Conservation (phyloP, 2,888 invertebrate species). For the Steromphala cineraria region DNA sequence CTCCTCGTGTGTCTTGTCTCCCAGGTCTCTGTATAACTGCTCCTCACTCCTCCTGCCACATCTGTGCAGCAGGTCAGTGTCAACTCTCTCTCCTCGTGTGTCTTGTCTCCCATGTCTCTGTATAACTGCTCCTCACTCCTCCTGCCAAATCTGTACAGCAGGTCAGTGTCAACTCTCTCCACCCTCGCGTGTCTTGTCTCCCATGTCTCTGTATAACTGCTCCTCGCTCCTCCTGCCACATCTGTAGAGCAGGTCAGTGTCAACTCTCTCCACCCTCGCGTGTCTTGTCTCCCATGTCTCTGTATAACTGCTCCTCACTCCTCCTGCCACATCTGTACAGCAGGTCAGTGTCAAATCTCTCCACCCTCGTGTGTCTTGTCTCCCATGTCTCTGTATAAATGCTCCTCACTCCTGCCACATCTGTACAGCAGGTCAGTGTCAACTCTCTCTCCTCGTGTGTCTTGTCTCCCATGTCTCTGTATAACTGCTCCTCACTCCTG, state of each 20-base stretch:
- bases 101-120: no score
- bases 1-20: no score
- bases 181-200: no score
- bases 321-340: constrained; percentile 99
- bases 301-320: constrained; percentile 99
- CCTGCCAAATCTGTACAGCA: constrained; percentile 99
- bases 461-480: no score
- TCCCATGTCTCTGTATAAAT: no score
- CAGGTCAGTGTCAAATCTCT: constrained; percentile 77
- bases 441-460: no score
- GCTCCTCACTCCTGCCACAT: constrained; percentile 99
- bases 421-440: constrained; percentile 87
- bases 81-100: no score
- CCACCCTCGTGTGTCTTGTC: no score
- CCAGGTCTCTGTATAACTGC: no score
- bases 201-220: no score
- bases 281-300: no score
- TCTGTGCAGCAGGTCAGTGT: constrained; percentile 90
- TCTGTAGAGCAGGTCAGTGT: constrained; percentile 90
- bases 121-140: constrained; percentile 99
- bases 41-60: constrained; percentile 99
- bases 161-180: constrained; percentile 72
- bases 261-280: no score
- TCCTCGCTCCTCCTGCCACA: constrained; percentile 99
- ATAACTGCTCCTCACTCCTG: constrained; percentile 99